Conservation (phyloP, 2,113 vertebrate species). For the Brachypteracias leptosomus region DNA sequence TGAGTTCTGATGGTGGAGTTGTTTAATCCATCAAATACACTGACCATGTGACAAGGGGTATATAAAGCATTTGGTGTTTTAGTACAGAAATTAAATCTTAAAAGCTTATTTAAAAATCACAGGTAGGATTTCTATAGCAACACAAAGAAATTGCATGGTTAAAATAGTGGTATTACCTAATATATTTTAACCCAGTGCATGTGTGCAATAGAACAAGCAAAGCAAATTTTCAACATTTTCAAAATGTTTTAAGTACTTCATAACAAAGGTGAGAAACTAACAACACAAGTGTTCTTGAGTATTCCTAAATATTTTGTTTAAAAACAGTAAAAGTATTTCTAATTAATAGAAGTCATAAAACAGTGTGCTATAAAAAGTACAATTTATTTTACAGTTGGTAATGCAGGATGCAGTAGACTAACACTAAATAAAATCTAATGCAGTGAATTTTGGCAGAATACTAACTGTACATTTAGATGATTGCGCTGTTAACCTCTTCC, state of each 20-base stretch:
- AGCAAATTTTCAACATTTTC: not conserved
- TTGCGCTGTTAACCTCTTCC: constrained; percentile 23
- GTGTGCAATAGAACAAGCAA: not conserved
- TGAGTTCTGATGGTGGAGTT: not conserved
- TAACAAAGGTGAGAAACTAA: not conserved
- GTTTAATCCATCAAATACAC: not conserved
- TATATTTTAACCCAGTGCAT: not conserved
- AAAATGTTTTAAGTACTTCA: not conserved
- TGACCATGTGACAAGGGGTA: not conserved
- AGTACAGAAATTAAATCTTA: not conserved
- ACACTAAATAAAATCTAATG: constrained; percentile 61
- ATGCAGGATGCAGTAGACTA: constrained; percentile 7
- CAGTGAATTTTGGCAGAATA: constrained; percentile 16
- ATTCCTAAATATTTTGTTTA: not conserved
- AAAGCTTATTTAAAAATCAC: not conserved
- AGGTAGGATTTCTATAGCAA: not conserved
- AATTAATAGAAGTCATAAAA: constrained; percentile 29
- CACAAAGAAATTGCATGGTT: not conserved
- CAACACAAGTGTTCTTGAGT: not conserved
- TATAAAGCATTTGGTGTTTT: not conserved
- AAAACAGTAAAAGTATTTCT: constrained; percentile 16
- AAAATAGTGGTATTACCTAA: not conserved
- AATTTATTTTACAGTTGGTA: constrained; percentile 34
- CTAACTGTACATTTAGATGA: constrained; percentile 7
- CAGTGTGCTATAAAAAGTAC: constrained; percentile 9